Base-by-base conservation (phyloP, 2,888 invertebrate species). In the Julus scandinavius region DNA sequence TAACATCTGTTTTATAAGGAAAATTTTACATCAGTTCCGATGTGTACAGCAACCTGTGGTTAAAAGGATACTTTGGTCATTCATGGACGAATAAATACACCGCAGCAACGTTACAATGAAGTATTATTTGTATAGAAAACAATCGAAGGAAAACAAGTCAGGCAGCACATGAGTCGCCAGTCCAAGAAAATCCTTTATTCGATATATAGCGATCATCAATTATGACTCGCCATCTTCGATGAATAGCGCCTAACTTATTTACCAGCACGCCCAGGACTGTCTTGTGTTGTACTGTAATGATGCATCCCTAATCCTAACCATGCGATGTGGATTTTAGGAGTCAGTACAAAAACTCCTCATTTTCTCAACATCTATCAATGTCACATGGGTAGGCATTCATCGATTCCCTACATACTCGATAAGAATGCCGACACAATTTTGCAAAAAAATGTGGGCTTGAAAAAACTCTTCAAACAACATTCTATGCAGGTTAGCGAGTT, bases 361-460 rank as follows among this genome's bases (percentile, higher is more conserved):
- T 72, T 72, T 72, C 72, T 29, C 72, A 72, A 72, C 72, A 72
- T 72, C 72, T 72, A 72, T 72, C 72, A 72, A 72, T 72, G 72
- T 72, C 72, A 72, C 29, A 72, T 72, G 72, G 72, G 20, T 3
- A 29, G 29, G 72, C 72, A 72, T 63, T 63, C 63, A 63, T 29
- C 72, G 72, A 72, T 72, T 20, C n/a, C 29, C 11, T 7, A 11
- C 72, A 72, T 72, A 7, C 72, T 29, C 29, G 72, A 72, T 72
- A 72, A 72, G 72, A 72, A 72, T 72, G 72, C 72, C 29, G 29
- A 72, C 29, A 72, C 72, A 72, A 29, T 29, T 72, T 72, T 29
- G 7, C 9, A 50, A 13, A 29, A 72, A 58, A 72, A 72, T 29
- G 29, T 20, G 29, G 72, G 20, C 72, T 72, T 9, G 72, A 72